Conservation (phyloP, 1,140 invertebrate genomes). For the Pteromalus puparum region DNA sequence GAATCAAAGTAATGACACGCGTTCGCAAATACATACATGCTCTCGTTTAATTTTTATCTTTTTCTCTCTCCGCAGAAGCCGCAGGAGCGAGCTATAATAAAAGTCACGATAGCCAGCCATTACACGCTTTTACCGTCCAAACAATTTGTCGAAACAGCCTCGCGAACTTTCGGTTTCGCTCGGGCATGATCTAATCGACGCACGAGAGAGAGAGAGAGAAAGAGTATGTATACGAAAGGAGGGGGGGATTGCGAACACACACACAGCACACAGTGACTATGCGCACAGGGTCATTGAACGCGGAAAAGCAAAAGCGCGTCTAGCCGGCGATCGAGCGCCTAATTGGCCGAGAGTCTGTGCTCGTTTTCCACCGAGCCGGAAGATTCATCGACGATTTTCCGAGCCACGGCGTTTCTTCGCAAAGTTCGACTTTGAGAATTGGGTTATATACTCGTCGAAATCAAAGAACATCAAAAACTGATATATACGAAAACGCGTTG, state of each 20-base stretch:
- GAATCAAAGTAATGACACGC: too few species aligned
- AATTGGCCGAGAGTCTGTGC: slow-evolving; percentile 24
- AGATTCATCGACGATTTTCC: not conserved
- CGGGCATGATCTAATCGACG: slow-evolving; percentile 13
- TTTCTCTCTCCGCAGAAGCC: not conserved
- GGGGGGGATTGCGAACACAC: not conserved
- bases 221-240: not conserved
- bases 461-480: too few species aligned
- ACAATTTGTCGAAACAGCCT: not conserved
- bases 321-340: slow-evolving; percentile 22
- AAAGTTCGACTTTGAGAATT: not conserved
- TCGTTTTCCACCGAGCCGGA: not conserved
- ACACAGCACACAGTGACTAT: not conserved
- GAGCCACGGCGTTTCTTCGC: not conserved
- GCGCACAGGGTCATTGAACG: slow-evolving; percentile 38
- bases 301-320: slow-evolving; percentile 40
- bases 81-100: not conserved
- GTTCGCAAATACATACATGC: not conserved
- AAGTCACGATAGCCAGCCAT: not conserved
- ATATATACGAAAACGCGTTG: too few species aligned
- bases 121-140: not conserved
- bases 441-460: too few species aligned
- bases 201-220: too few species aligned
- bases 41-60: not conserved
- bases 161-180: slow-evolving; percentile 37